Percentiles rank a stretch among this genome's conserved stretches.
Conservation (phyloP, 92 coral and sea anemone genomes). For the Plumapathes pennacea region DNA sequence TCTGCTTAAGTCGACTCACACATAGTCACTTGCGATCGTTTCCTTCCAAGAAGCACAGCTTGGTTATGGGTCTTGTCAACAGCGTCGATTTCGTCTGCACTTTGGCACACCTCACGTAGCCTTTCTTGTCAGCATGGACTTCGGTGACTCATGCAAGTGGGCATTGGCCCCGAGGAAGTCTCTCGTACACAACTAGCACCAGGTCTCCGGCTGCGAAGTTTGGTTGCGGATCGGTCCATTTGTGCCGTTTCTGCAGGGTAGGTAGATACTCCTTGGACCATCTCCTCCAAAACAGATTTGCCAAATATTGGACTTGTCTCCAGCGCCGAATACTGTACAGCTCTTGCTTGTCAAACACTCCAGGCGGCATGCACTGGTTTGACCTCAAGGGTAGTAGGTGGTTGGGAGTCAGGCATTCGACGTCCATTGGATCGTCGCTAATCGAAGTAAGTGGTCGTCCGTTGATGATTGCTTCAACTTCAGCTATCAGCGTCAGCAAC, state of each 20-base stretch:
- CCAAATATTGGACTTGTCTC: slow-evolving; percentile 19
- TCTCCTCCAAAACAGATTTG: slow-evolving; percentile 23
- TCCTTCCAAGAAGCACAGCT: too few relatives aligned
- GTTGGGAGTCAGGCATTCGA: slow-evolving; percentile 19
- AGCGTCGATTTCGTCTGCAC: too few relatives aligned
- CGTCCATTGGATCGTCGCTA: slow-evolving; percentile 27
- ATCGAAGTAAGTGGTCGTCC: slow-evolving; percentile 11
- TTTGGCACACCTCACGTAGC: too few relatives aligned
- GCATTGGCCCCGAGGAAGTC: too few relatives aligned
- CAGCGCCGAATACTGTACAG: slow-evolving; percentile 26
- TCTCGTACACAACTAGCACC: too few relatives aligned
- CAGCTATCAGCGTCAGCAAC: slow-evolving; percentile 19
- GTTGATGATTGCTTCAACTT: slow-evolving; percentile 14
- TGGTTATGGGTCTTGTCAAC: too few relatives aligned
- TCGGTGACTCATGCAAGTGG: too few relatives aligned
- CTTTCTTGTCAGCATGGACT: too few relatives aligned
- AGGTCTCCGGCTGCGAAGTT: slow-evolving; percentile 10
- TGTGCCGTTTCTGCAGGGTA: slow-evolving; percentile 13
- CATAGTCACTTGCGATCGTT: too few relatives aligned
- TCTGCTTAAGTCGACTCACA: too few relatives aligned
- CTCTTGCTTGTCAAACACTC: slow-evolving; percentile 13
- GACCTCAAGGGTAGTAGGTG: slow-evolving; percentile 3
- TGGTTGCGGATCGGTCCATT: neutral
- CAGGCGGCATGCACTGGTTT: slow-evolving; percentile 12
- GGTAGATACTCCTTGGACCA: slow-evolving; percentile 23